Base-by-base conservation (phyloP, 1,140 invertebrate genomes). In the Macrobrachium nipponense region DNA sequence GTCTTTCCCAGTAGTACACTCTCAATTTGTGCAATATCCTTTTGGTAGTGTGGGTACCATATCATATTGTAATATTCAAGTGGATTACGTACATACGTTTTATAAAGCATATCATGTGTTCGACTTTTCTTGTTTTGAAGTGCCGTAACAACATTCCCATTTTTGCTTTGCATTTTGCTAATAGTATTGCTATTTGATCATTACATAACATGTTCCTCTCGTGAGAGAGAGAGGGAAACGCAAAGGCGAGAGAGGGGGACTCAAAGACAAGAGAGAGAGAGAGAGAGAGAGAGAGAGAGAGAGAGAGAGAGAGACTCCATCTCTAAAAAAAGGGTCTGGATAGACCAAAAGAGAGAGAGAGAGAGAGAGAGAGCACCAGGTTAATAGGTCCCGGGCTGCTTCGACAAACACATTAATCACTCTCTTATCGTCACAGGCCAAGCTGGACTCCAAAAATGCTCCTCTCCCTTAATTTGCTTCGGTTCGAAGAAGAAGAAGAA, bases 221-320 rank as follows among this genome's bases (percentile, higher is more conserved):
- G 58, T 5, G 23, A 78, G 18, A 15, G 58, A 61, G 44, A 20
- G 44, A 61, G 18, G 5, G 20, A 59, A 18, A 23, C 7, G 60
- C 3, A 15, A 15, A 23, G n/a, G 60, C 0, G 27, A 20, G 76
- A 36, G 20, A 61, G 23, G 5, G 23, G 14, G 20, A 51, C 10
- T 5, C 20, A 23, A 59, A 23, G 14, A 6, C 18, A 20, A 20
- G 5, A 58, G 44, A 23, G 15, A 17, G 23, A 23, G 75, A 77
- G 75, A 77, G 75, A 77, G 43, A 77, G 27, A 78, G 43, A 78
- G 51, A 78, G 43, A 78, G 76, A 78, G 43, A 78, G 76, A 58
- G 76, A 78, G 43, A 78, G 76, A 78, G 43, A 78, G 76, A 78
- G 43, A 78, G 18, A 78, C 18, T 17, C 17, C n/a, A 0, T 18